Base-by-base conservation (phyloP, 2,888 invertebrate species). In the Zygogramma bicolorata region DNA sequence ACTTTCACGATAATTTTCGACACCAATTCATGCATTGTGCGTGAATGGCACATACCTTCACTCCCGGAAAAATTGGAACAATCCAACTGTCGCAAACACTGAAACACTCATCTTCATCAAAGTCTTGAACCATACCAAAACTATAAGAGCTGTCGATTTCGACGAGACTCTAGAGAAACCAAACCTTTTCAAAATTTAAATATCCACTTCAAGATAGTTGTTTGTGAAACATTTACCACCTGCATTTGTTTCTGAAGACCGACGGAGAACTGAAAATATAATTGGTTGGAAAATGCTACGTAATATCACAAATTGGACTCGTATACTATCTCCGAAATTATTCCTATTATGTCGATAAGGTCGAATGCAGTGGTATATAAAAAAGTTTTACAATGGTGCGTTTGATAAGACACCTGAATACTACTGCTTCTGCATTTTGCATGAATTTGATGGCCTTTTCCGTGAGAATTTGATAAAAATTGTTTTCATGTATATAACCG, bases 61-160 rank as follows among this genome's bases (percentile, higher is more conserved):
- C 27, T 63, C 63, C 63, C 29, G 63, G 63, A 29, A 63, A 63
- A 46, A 63, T 46, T 18, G 63, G 29, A 13, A 63, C 15, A 0
- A 46, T 29, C 46, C 63, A 63, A 63, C 18, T 31, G 18, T 63
- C 63, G 31, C 46, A 25, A 27, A 42, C 29, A 27, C n/a, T 27
- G 13, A 63, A 15, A 31, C 63, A 63, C 27, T 63, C 62, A 22
- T 7, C 62, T 18, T 63, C 62, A 22, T 7, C 62, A 18, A 25
- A 22, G n/a, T 27, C 7, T 25, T 27, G 25, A 25, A 13, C 27
- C 53, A 53, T 53, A 53, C 1, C 25, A 25, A n/a, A 53, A 46
- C n/a, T 27, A 25, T n/a, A 1, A 27, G 53, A 3, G 18, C n/a
- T 15, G 10, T 34, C 34, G 34, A 34, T 34, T 6, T n/a, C n/a